Evolutionary conservation across 1,140 invertebrate genomes (phyloP).

Genomic region (Maniola jurtina): DNA sequence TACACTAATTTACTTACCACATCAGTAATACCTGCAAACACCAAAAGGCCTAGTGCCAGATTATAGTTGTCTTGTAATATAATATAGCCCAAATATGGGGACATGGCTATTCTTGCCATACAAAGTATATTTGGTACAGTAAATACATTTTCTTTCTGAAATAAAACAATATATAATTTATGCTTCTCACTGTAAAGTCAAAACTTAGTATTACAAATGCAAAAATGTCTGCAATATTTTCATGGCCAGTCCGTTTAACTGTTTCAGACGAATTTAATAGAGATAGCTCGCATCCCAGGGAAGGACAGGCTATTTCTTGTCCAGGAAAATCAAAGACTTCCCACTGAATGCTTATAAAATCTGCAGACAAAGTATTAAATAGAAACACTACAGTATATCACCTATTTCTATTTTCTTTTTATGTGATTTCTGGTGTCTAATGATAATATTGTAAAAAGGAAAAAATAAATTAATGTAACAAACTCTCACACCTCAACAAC

Average conservation of each 20-base stretch:
- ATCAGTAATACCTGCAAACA: slow-evolving; percentile 90
- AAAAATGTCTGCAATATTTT: too few species aligned
- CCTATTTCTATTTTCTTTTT: too few species aligned
- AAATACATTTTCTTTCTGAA: slow-evolving; percentile 92
- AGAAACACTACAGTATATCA: too few species aligned
- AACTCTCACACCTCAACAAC: slow-evolving; percentile 79
- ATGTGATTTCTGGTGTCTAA: too few species aligned
- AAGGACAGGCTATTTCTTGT: too few species aligned
- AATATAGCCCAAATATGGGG: slow-evolving; percentile 92
- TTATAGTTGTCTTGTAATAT: slow-evolving; percentile 88
- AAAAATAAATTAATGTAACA: slow-evolving; percentile 15
- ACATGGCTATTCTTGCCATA: slow-evolving; percentile 88
- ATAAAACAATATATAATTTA: slow-evolving; percentile 56
- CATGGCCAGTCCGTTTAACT: too few species aligned
- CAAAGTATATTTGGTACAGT: slow-evolving; percentile 96
- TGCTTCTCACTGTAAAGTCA: neutral
- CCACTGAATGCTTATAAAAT: too few species aligned
- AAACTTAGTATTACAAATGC: neutral
- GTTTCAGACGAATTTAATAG: too few species aligned
- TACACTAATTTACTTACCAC: slow-evolving; percentile 82
- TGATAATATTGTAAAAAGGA: too few species aligned
- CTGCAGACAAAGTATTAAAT: too few species aligned
- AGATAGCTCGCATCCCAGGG: too few species aligned
- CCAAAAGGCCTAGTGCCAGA: slow-evolving; percentile 85
- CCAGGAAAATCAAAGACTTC: too few species aligned